These are phyloP conservation scores for Coreius guichenoti DNA, from an alignment of 2,797 vertebrate species.

Conservation along the genomic window DNA sequence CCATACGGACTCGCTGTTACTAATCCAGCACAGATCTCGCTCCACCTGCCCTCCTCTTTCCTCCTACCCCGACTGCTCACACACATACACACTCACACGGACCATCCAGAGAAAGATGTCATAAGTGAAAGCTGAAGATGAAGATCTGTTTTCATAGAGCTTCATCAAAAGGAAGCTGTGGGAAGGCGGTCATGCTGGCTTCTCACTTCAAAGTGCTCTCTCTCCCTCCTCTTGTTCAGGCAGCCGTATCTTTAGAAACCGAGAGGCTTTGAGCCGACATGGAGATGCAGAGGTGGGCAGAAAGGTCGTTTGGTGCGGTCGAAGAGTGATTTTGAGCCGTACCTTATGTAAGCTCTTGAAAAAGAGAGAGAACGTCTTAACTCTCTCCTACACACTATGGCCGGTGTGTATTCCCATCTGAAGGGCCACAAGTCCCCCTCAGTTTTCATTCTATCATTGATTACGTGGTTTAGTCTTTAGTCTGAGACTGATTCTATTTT, in stretches of 20 bases:
- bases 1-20: slow-evolving; percentile 61
- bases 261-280: slow-evolving; percentile 36
- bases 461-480: slow-evolving; percentile 1
- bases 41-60: slow-evolving; percentile 30
- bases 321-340: slow-evolving; percentile 48
- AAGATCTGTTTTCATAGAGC: slow-evolving; percentile 40
- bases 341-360: slow-evolving; percentile 54
- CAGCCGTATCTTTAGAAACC: slow-evolving; percentile 40
- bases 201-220: slow-evolving; percentile 41
- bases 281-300: slow-evolving; percentile 54
- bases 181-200: slow-evolving; percentile 37
- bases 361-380: slow-evolving; percentile 48
- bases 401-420: slow-evolving; percentile 12
- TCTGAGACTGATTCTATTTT: neutral
- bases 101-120: slow-evolving; percentile 10
- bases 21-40: slow-evolving; percentile 57
- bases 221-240: slow-evolving; percentile 27
- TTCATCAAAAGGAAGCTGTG: slow-evolving; percentile 42
- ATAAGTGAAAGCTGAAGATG: slow-evolving; percentile 26
- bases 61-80: slow-evolving; percentile 32
- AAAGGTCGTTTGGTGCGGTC: slow-evolving; percentile 45
- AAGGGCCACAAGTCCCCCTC: neutral
- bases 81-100: slow-evolving; percentile 24
- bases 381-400: slow-evolving; percentile 55
- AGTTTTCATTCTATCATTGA: slow-evolving; percentile 14